These are phyloP conservation scores for Microctenopoma stevenorrisi DNA, from an alignment of 2,797 vertebrate genomes.

Conservation along the genomic window DNA sequence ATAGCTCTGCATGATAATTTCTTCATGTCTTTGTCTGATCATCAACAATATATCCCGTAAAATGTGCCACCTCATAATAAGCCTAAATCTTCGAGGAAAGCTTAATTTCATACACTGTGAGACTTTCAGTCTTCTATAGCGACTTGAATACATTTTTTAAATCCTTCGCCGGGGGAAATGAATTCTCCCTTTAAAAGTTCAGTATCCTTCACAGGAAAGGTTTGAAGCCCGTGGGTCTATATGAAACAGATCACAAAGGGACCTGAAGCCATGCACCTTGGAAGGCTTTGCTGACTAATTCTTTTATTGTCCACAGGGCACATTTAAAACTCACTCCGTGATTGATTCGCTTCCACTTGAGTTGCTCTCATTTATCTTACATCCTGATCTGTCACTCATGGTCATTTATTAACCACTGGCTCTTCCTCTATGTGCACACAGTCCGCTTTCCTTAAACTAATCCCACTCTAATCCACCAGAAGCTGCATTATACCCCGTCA, in stretches of 20 bases:
- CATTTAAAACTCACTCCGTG: constrained; percentile 58
- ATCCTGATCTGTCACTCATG: constrained; percentile 27
- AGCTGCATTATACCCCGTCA: constrained; percentile 13
- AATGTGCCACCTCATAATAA: constrained; percentile 39
- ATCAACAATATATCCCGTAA: constrained; percentile 37
- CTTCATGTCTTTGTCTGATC: constrained; percentile 30
- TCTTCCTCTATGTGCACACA: constrained; percentile 29
- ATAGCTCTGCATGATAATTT: constrained; percentile 22
- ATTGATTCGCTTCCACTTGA: constrained; percentile 61
- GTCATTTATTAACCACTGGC: constrained; percentile 57
- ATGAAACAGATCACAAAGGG: no score
- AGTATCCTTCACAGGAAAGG: constrained; percentile 41
- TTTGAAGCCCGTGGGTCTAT: constrained; percentile 37
- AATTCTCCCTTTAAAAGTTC: constrained; percentile 60
- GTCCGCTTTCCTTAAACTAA: constrained; percentile 16
- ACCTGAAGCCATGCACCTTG: constrained; percentile 32
- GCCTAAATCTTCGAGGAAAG: constrained; percentile 47
- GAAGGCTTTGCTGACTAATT: constrained; percentile 58
- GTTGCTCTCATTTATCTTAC: constrained; percentile 58
- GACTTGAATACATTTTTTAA: constrained; percentile 62
- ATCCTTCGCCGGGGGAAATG: constrained; percentile 50
- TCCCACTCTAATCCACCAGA: constrained; percentile 13
- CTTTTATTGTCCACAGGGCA: constrained; percentile 52
- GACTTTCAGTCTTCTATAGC: constrained; percentile 24
- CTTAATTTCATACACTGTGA: constrained; percentile 35